Conservation (phyloP, 2,888 invertebrate genomes). For the Pristionchus mayeri region DNA sequence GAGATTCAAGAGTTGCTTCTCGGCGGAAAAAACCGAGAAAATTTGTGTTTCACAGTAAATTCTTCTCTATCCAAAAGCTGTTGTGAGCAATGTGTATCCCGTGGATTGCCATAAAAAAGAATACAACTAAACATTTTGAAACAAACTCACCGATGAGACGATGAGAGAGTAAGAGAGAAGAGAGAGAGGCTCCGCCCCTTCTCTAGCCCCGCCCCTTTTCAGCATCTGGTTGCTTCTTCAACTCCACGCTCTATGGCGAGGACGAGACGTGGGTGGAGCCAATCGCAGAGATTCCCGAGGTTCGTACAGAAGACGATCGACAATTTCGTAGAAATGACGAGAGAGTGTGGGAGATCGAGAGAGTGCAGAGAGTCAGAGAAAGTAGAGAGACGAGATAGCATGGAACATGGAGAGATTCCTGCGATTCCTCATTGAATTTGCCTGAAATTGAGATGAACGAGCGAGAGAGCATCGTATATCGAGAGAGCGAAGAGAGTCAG, state of each 20-base stretch:
- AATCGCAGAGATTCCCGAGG: neutral
- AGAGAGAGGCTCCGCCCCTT: no score
- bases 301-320: no score
- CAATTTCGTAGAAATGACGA: neutral
- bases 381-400: neutral
- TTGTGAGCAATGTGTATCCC: no score
- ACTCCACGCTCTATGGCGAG: constrained; percentile 60
- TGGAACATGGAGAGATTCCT: neutral
- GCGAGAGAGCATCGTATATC: neutral
- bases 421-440: neutral
- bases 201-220: neutral
- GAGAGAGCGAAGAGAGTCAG: neutral
- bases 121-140: no score
- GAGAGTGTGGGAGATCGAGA: no score
- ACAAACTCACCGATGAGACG: no score
- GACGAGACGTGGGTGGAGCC: constrained; percentile 65
- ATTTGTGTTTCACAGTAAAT: no score
- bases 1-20: no score
- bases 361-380: neutral
- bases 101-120: no score
- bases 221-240: constrained; percentile 66
- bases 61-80: no score
- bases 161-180: no score
- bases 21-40: no score
- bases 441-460: neutral